Conservation (phyloP, 1,140 invertebrate species). For the Drosophila punjabiensis region DNA sequence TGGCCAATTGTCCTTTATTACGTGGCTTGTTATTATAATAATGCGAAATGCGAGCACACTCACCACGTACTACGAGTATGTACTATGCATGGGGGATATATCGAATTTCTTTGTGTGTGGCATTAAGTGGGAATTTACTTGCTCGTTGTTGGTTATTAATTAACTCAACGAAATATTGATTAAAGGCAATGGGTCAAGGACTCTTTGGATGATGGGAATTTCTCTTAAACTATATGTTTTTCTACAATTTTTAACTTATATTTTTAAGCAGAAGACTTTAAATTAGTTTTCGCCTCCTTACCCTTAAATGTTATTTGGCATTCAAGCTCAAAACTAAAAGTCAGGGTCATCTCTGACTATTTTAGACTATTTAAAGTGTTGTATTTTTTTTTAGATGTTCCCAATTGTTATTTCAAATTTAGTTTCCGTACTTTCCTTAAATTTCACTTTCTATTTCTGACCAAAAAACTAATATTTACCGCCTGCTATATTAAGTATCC, state of each 20-base stretch:
- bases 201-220: not conserved
- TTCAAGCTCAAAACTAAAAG: not conserved
- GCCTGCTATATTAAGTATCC: constrained; percentile 31
- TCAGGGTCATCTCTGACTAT: not conserved
- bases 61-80: constrained; percentile 5
- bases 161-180: constrained; percentile 31
- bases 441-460: not conserved
- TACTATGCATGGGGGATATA: constrained; percentile 7
- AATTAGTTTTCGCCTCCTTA: not conserved
- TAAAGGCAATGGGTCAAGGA: constrained; percentile 25
- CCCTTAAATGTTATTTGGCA: not conserved
- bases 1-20: constrained; percentile 67
- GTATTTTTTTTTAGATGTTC: too few species aligned
- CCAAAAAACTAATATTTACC: not conserved
- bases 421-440: not conserved
- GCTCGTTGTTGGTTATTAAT: constrained; percentile 16
- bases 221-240: too few species aligned
- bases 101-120: constrained; percentile 34
- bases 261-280: not conserved
- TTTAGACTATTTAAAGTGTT: too few species aligned
- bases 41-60: constrained; percentile 45
- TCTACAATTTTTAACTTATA: not conserved
- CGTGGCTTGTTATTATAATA: constrained; percentile 70
- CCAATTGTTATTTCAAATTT: not conserved
- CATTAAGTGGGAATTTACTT: constrained; percentile 34